Conservation (phyloP, 35 echinoderm and acorn worm species). For the Amphiura filiformis region DNA sequence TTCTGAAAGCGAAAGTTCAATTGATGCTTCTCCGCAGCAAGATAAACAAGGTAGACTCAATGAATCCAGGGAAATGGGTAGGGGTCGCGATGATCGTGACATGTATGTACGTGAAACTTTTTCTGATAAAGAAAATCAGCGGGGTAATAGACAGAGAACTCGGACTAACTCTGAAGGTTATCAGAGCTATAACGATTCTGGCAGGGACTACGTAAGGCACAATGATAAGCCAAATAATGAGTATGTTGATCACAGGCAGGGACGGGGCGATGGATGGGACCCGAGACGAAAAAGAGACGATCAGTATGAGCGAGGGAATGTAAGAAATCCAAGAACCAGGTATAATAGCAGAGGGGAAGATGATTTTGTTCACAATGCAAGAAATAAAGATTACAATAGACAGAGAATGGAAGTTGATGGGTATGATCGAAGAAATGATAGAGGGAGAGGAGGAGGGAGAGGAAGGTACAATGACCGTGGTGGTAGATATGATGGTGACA, state of each 20-base stretch:
- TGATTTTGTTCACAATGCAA: not conserved
- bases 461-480: not conserved
- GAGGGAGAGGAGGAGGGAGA: not conserved
- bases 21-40: not conserved
- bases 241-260: not conserved
- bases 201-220: not conserved
- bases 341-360: constrained; percentile 12
- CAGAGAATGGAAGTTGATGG: not conserved
- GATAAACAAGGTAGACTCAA: not conserved
- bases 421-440: constrained; percentile 4
- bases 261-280: not conserved
- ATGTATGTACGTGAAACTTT: not conserved
- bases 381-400: not conserved
- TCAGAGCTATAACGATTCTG: not conserved
- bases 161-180: not conserved
- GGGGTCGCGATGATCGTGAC: not conserved
- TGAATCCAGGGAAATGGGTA: not conserved
- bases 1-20: not conserved
- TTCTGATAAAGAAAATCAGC: not conserved
- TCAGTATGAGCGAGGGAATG: not conserved
- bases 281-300: not conserved
- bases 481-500: not conserved
- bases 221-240: not conserved
- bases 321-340: not conserved
- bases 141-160: not conserved